phyloP scores from a whole-genome alignment of 2,797 vertebrate species.

The Morus bassanus region DNA sequence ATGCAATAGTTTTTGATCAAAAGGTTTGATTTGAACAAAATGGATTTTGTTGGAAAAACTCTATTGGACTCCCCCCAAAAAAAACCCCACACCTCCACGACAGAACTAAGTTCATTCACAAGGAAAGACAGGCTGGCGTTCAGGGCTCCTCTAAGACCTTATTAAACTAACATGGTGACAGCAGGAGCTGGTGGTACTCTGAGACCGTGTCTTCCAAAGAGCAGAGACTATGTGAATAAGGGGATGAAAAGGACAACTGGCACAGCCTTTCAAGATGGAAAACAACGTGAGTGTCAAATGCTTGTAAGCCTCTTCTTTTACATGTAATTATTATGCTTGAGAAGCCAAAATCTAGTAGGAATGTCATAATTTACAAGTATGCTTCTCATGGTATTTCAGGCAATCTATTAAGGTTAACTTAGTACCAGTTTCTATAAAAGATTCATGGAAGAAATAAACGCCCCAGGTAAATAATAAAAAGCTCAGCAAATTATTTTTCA shows the following conservation, averaged over 20 bases:
- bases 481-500: not conserved
- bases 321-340: not conserved
- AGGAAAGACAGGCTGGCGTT: not conserved
- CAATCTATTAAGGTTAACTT: not conserved
- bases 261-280: not conserved
- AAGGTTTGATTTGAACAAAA: not conserved
- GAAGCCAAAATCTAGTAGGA: not conserved
- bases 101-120: not conserved
- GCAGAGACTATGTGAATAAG: not conserved
- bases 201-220: not conserved
- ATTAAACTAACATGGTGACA: not conserved
- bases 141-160: not conserved
- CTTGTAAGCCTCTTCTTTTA: not conserved
- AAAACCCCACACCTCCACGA: not conserved
- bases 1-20: not conserved
- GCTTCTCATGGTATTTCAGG: not conserved
- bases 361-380: not conserved
- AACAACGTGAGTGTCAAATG: not conserved
- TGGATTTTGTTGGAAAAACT: not conserved
- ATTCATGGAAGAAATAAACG: not conserved
- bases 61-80: not conserved
- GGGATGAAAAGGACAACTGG: not conserved
- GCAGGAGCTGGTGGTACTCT: not conserved
- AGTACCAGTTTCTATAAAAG: not conserved
- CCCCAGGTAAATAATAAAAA: not conserved